phyloP scores from a whole-genome alignment of 1,140 invertebrate genomes.

The Ectropis grisescens region DNA sequence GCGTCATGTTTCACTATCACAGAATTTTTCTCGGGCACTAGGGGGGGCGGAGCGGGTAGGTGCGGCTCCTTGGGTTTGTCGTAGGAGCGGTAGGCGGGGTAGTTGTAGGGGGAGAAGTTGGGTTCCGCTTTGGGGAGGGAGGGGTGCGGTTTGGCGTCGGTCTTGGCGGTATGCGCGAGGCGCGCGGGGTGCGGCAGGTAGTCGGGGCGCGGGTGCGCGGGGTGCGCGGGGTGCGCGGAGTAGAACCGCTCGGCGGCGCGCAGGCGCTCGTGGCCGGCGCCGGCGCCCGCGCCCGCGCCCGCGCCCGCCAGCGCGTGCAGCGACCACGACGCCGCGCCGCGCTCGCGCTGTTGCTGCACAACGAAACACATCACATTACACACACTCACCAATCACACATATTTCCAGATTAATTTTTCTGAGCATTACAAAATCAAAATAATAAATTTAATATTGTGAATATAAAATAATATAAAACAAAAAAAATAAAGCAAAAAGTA shows the following conservation, averaged over 20 bases:
- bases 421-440: too few relatives aligned
- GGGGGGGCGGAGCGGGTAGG: conserved; percentile 72
- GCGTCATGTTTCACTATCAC: conserved; percentile 85
- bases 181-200: conserved; percentile 32
- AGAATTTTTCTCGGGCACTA: conserved; percentile 80
- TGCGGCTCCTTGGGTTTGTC: conserved; percentile 70
- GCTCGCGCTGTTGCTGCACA: conserved; percentile 60
- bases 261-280: conserved; percentile 49
- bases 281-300: too few relatives aligned
- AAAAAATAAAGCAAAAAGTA: too few relatives aligned
- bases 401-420: too few relatives aligned
- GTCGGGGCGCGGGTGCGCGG: conserved; percentile 51
- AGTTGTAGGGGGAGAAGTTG: conserved; percentile 79
- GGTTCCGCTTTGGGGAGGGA: conserved; percentile 79
- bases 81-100: conserved; percentile 48
- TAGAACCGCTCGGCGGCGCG: conserved; percentile 47
- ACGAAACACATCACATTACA: too few relatives aligned
- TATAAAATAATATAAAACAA: too few relatives aligned
- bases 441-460: too few relatives aligned
- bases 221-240: conserved; percentile 20
- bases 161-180: conserved; percentile 48
- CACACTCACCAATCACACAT: too few relatives aligned
- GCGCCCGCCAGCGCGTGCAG: conserved; percentile 54
- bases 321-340: conserved; percentile 58
- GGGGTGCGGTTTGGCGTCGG: conserved; percentile 69